Base-by-base conservation (phyloP, 2,797 vertebrate genomes). In the Anabas testudineus region DNA sequence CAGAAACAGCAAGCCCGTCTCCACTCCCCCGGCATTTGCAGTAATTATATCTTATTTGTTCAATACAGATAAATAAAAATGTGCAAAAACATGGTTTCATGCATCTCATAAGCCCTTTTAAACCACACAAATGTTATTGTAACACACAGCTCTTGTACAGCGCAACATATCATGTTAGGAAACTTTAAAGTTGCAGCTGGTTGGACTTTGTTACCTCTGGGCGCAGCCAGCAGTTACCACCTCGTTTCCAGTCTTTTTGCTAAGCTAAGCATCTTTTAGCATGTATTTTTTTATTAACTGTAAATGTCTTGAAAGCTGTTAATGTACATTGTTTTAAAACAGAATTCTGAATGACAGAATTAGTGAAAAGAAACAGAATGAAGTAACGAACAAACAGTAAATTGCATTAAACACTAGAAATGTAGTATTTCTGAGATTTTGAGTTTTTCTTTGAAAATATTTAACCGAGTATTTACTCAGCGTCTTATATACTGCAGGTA, bases 281-380 rank as follows among this genome's bases (percentile, higher is more conserved):
- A n/a, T 37, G 14, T 14, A 71, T 51, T 18, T 59, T 51, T 10
- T 52, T 26, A 54, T 62, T 51, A 12, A 19, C 2, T 10, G 14
- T 54, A n/a, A n/a, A n/a, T n/a, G n/a, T 22, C 26, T 41, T 42
- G 0, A 52, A 73, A 71, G 12, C 4, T 16, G 28, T 42, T 64
- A 53, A 9, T 53, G 6, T 48, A 30, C 0, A 14, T 48, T 32
- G n/a, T 24, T 15, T n/a, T 18, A 42, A 18, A 42, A 42, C 3
- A n/a, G 16, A 42, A 42, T 2, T 42, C 7, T 42, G 41, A 42
- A 15, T 15, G 4, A 16, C 15, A 41, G 37, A 72, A 63, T 67
- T 9, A 67, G 13, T 36, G 54, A 67, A 16, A 52, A 13, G 26
- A 10, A 4, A 52, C 10, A 49, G 3, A 42, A 37, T 26, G 55